These are phyloP conservation scores for Chaitophorus viminalis DNA, from an alignment of 2,888 invertebrate species.

Conservation along the genomic window DNA sequence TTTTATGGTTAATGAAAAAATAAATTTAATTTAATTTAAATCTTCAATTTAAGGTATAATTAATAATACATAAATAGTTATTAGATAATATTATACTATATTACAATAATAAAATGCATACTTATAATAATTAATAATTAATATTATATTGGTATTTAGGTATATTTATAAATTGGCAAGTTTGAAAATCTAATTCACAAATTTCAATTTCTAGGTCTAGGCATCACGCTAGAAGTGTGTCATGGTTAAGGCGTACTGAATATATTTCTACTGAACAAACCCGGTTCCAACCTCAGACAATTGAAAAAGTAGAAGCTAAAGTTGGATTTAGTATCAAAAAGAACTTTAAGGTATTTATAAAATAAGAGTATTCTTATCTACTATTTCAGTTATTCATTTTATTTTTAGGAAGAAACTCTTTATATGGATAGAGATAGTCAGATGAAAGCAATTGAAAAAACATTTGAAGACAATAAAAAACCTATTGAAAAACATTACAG, in stretches of 20 bases:
- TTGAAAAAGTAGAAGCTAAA: constrained; percentile 98
- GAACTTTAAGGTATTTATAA: constrained; percentile 74
- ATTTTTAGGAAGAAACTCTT: constrained; percentile 82
- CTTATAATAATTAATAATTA: too few relatives aligned
- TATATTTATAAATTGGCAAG: background rate
- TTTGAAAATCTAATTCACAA: background rate
- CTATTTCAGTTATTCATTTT: constrained; percentile 64
- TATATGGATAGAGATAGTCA: constrained; percentile 98
- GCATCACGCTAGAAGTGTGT: constrained; percentile 96
- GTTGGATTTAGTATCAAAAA: constrained; percentile 98
- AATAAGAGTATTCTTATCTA: background rate
- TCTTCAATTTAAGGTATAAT: too few relatives aligned
- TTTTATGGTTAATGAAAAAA: too few relatives aligned
- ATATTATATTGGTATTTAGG: background rate
- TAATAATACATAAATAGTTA: too few relatives aligned
- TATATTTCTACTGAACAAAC: constrained; percentile 99
- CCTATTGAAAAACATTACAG: constrained; percentile 93
- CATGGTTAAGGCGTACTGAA: constrained; percentile 98
- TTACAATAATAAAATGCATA: too few relatives aligned
- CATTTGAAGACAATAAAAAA: constrained; percentile 89
- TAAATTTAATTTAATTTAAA: too few relatives aligned
- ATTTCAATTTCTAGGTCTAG: constrained; percentile 73
- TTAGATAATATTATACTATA: too few relatives aligned
- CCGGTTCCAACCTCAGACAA: constrained; percentile 93
- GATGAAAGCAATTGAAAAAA: constrained; percentile 94